Evolutionary conservation across 2,113 vertebrate genomes (phyloP).

Genomic region (Danionella cerebrum): DNA sequence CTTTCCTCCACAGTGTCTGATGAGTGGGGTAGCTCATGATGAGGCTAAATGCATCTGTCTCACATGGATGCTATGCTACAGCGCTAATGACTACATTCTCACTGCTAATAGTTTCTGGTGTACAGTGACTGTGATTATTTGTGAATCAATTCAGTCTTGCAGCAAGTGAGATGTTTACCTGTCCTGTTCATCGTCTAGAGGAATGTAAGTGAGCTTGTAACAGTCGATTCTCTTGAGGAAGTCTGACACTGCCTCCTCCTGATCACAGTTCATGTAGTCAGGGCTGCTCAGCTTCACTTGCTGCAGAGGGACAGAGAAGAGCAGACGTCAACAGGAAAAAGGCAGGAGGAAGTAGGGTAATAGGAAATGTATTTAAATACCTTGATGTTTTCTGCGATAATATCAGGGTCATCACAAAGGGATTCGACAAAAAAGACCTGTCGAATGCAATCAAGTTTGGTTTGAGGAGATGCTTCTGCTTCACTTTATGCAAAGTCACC

Average conservation of each 20-base stretch:
- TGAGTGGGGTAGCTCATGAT: no score
- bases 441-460: not conserved
- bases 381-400: constrained; percentile 62
- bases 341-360: not conserved
- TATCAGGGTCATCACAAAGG: constrained; percentile 76
- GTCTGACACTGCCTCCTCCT: constrained; percentile 77
- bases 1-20: no score
- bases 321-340: no score
- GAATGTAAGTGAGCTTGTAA: constrained; percentile 76
- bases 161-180: constrained; percentile 57
- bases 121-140: not conserved
- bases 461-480: not conserved
- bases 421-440: constrained; percentile 88
- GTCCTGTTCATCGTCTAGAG: constrained; percentile 77
- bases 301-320: constrained; percentile 43
- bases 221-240: constrained; percentile 85
- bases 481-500: not conserved
- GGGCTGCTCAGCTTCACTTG: constrained; percentile 89
- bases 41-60: no score
- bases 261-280: constrained; percentile 74
- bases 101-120: no score
- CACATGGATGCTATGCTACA: no score
- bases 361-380: no score
- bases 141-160: not conserved
- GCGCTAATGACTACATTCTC: no score